These are phyloP conservation scores for Sitta carolinensis DNA, from an alignment of 2,797 vertebrate genomes.

Conservation along the genomic window DNA sequence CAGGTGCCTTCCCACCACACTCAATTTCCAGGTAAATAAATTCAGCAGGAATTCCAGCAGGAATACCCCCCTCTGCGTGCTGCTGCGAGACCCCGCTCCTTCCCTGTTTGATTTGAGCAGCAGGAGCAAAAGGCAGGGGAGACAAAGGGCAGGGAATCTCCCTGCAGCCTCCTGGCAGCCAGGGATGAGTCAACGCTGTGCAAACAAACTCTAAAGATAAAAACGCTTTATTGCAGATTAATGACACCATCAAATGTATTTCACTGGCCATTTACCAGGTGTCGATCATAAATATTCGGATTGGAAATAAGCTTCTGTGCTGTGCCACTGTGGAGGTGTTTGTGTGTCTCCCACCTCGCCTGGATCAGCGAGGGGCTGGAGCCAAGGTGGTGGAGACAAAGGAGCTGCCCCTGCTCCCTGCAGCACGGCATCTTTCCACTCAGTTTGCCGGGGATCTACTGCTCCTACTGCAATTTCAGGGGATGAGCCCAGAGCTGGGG, in stretches of 20 bases:
- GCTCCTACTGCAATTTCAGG: fast-evolving
- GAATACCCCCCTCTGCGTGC: not conserved
- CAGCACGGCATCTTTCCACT: not conserved
- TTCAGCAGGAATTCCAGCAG: not conserved
- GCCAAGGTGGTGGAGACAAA: not conserved
- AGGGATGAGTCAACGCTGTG: conserved; percentile 13
- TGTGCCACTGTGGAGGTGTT: not conserved
- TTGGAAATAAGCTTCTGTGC: not conserved
- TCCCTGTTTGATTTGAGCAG: not conserved
- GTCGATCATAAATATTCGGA: not conserved
- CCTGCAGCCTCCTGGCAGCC: not conserved
- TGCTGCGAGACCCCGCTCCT: not conserved
- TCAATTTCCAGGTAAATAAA: not conserved
- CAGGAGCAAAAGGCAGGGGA: not conserved
- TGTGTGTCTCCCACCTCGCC: not conserved
- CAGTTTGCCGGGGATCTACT: not conserved
- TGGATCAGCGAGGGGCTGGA: not conserved
- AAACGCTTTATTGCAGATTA: not conserved
- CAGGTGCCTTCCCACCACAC: not conserved
- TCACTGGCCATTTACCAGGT: not conserved
- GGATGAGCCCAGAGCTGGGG: not conserved
- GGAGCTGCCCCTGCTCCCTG: not conserved
- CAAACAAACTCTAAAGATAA: conserved; percentile 19
- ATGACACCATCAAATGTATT: not conserved
- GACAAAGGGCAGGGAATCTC: conserved; percentile 26